Evolutionary conservation across 2,113 vertebrate genomes (phyloP), one percentile per base, ranked within the genome.

Genomic region (Maylandia zebra): DNA sequence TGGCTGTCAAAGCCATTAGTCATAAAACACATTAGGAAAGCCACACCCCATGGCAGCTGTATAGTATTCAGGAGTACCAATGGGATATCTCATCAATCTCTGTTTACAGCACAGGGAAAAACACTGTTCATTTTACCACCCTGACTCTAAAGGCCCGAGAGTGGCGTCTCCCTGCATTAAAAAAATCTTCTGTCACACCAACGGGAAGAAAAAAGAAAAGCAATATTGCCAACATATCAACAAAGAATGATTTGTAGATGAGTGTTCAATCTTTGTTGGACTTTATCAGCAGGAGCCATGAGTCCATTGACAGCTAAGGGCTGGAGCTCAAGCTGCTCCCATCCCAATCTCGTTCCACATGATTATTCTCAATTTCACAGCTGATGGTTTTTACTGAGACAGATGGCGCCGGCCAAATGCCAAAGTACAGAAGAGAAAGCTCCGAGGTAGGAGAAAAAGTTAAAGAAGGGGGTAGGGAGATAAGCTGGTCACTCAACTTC

Each of bases 281-380:
- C 88, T 91, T 94, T 91, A 94, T 94, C 93, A 92, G 93, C 86
- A 82, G 90, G 85, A 91, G 78, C 87, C 89, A 91, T 13, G 85
- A 91, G 90, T 93, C 85, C 84, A 92, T 85, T 92, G 86, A 93
- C 86, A 90, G 90, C 43, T 84, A 85, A 87, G 90, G 85, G 88
- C 88, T 90, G 88, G 84, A 90, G 94, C 93, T 94, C 90, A 94
- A 94, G 92, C 95, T 94, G 94, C 93, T 94, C 90, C 90, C 88
- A 76, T 91, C 92, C 93, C 94, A 94, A 95, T 94, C 91, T 94
- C 84, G 93, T 95, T 96, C 95, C 95, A 94, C 94, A 95, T 96
- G 95, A 95, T 95, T 96, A 96, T 95, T 95, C 96, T 93, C 95
- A 96, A 96, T 96, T 96, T 96, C 96, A 96, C 96, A 96, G 93